phyloP scores from a whole-genome alignment of 2,113 vertebrate species.

The Barnardius zonarius region DNA sequence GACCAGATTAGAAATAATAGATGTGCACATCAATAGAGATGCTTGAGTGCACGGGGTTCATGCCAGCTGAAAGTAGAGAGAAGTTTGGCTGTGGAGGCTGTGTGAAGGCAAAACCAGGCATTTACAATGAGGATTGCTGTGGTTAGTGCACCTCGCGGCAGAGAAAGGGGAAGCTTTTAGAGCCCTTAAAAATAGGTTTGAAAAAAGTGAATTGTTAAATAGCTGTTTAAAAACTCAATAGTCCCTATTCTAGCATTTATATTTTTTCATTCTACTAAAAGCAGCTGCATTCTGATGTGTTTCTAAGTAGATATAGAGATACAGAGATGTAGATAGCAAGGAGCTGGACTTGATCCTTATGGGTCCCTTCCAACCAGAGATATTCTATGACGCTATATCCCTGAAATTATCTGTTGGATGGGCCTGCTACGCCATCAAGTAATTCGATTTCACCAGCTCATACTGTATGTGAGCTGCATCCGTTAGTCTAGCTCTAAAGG shows the following conservation, averaged over 20 bases:
- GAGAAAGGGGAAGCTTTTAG: background rate
- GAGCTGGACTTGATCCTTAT: background rate
- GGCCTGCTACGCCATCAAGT: background rate
- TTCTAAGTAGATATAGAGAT: background rate
- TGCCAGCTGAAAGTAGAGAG: background rate
- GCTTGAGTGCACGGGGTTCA: background rate
- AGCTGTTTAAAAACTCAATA: background rate
- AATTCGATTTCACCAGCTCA: background rate
- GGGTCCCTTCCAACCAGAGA: background rate
- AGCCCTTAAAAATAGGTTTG: background rate
- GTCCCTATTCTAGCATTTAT: background rate
- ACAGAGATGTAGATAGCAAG: background rate
- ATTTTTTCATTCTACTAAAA: background rate
- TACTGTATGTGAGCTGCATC: rapidly evolving
- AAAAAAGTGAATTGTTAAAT: background rate
- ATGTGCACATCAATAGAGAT: background rate
- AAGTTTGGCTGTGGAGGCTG: background rate
- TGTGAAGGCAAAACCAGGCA: background rate
- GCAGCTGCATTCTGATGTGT: background rate
- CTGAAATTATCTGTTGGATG: background rate
- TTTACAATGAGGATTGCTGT: background rate
- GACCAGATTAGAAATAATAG: constrained; percentile 58
- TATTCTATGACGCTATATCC: background rate
- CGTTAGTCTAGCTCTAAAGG: background rate
- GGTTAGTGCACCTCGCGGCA: background rate